Conservation (phyloP, 2,797 vertebrate genomes). For the Pterois miles region DNA sequence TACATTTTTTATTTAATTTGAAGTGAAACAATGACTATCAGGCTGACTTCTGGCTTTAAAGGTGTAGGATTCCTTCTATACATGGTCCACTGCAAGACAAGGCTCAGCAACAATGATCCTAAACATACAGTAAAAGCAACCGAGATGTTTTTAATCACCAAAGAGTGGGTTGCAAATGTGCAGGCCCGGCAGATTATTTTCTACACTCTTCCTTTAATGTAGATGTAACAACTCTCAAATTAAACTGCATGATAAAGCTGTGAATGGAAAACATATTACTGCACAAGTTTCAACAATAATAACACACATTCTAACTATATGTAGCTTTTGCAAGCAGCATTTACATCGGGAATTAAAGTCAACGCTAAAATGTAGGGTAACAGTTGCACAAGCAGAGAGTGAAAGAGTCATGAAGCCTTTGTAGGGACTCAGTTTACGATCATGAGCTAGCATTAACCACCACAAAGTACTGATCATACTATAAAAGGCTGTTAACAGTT, state of each 20-base stretch:
- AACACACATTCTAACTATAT: not conserved
- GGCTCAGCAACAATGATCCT: too few species aligned
- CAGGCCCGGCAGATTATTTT: too few species aligned
- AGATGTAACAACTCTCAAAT: too few species aligned
- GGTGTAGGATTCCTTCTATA: not conserved
- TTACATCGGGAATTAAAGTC: not conserved
- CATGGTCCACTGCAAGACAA: not conserved
- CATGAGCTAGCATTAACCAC: not conserved
- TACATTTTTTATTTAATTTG: not conserved
- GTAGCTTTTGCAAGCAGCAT: not conserved
- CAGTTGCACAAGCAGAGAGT: too few species aligned
- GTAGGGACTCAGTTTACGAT: not conserved
- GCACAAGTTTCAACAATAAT: not conserved
- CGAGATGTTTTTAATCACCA: too few species aligned
- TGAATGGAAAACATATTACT: not conserved
- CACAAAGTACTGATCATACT: too few species aligned
- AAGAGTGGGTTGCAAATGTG: too few species aligned
- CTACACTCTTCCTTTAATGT: not conserved
- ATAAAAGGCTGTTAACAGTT: too few species aligned
- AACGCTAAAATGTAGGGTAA: not conserved
- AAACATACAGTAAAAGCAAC: too few species aligned
- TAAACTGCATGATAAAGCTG: not conserved
- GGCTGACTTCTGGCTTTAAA: not conserved
- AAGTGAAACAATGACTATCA: not conserved
- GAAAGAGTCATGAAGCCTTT: too few species aligned